Percentiles rank a stretch among this genome's conserved stretches.
These are phyloP conservation scores for Pollenia amentaria DNA, from an alignment of 2,888 invertebrate species.

Conservation along the genomic window DNA sequence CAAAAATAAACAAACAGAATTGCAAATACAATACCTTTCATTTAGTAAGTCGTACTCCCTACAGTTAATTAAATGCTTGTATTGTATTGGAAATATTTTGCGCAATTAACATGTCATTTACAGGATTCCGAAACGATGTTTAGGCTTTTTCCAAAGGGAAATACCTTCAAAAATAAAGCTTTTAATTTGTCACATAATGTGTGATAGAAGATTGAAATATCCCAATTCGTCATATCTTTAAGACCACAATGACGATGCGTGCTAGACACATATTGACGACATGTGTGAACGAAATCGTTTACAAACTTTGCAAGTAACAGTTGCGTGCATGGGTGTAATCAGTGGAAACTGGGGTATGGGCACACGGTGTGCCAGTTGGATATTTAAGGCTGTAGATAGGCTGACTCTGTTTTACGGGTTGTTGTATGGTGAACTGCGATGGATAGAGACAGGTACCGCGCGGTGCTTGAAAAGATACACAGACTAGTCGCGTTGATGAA, in stretches of 20 bases:
- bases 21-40: background rate
- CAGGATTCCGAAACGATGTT: constrained; percentile 46
- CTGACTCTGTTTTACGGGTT: too few relatives aligned
- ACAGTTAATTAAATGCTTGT: constrained; percentile 58
- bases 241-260: background rate
- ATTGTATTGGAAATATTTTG: constrained; percentile 52
- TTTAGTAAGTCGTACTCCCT: constrained; percentile 11
- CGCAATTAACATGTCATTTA: constrained; percentile 65
- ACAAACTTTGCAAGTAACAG: too few relatives aligned
- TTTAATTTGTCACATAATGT: constrained; percentile 55
- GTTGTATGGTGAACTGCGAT: too few relatives aligned
- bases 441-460: too few relatives aligned
- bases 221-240: too few relatives aligned
- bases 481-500: too few relatives aligned
- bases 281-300: too few relatives aligned
- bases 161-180: constrained; percentile 7
- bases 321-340: too few relatives aligned
- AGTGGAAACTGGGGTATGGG: too few relatives aligned
- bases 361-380: too few relatives aligned
- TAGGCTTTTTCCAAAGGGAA: constrained; percentile 25
- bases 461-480: too few relatives aligned
- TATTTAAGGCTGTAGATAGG: too few relatives aligned
- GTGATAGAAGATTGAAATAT: background rate
- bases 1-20: background rate
- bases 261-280: background rate